A percentile compares a stretch with the other conserved stretches of the same genome.
Evolutionary conservation across 2,113 vertebrate species (phyloP).

Genomic region (Onychostoma macrolepis): DNA sequence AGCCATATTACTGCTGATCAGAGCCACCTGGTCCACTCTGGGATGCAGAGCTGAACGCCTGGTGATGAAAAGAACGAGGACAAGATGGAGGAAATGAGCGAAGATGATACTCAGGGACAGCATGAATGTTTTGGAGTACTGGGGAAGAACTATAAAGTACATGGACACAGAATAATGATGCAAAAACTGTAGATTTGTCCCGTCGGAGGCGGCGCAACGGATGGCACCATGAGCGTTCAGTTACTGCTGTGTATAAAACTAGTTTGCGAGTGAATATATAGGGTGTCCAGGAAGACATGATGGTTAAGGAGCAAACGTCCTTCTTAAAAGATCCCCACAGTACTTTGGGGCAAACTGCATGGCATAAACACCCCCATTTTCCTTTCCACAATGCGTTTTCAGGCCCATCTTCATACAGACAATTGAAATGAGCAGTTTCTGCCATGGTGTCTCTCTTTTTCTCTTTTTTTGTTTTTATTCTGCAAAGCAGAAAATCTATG

Average conservation of each 20-base stretch:
- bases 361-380: neutral
- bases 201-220: neutral
- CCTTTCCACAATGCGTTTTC: neutral
- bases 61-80: neutral
- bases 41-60: slow-evolving; percentile 27
- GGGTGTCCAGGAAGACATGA: slow-evolving; percentile 26
- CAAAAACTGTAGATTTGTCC: neutral
- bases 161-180: neutral
- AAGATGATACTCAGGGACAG: slow-evolving; percentile 57
- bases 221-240: slow-evolving; percentile 22
- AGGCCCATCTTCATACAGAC: neutral
- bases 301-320: neutral
- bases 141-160: neutral
- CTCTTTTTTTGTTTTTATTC: neutral
- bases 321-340: slow-evolving; percentile 3
- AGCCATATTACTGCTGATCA: slow-evolving; percentile 54
- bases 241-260: slow-evolving; percentile 22
- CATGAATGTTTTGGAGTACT: slow-evolving; percentile 7
- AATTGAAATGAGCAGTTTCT: neutral
- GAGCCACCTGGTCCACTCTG: slow-evolving; percentile 44
- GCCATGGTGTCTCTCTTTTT: neutral
- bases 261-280: slow-evolving; percentile 35
- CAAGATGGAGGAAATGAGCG: neutral
- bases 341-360: slow-evolving; percentile 17
- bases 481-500: slow-evolving; percentile 51